A percentile compares a stretch with the other conserved stretches of the same genome.
Evolutionary conservation across 2,888 invertebrate species (phyloP).

Genomic region (Psococerastis gibbosa): DNA sequence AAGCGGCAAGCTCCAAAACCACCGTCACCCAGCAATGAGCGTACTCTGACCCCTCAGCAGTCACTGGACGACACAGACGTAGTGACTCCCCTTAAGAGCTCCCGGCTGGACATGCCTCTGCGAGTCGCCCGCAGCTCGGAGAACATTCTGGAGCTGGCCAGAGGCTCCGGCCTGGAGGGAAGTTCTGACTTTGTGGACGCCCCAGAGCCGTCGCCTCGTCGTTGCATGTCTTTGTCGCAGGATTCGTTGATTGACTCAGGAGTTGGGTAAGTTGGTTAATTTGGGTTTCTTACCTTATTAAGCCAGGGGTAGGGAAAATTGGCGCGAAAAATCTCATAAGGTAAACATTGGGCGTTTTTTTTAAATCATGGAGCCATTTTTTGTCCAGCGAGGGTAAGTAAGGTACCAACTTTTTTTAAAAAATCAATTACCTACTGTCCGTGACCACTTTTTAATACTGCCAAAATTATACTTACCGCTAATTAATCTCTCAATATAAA

Average conservation of each 20-base stretch:
- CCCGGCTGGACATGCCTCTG: conserved; percentile 43
- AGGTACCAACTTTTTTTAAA: no score
- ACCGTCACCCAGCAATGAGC: conserved; percentile 18
- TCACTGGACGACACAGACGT: background rate
- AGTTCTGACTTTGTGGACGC: conserved; percentile 10
- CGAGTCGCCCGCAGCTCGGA: conserved; percentile 26
- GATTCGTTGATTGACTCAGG: conserved; percentile 36
- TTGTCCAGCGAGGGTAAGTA: no score
- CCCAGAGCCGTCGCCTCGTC: conserved; percentile 48
- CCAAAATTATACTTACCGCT: no score
- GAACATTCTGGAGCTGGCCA: background rate
- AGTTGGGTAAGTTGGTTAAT: background rate
- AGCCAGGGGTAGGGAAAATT: no score
- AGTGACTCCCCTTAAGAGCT: no score
- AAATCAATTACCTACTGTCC: no score
- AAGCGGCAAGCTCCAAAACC: conserved; percentile 19
- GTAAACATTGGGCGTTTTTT: no score
- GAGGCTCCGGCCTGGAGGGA: background rate
- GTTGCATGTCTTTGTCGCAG: conserved; percentile 52
- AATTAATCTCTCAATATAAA: no score
- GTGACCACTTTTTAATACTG: no score
- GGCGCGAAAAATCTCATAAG: no score
- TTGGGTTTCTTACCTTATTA: no score
- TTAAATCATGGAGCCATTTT: no score
- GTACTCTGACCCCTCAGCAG: background rate